phyloP scores from a whole-genome alignment of 2,888 invertebrate species.

The Quadriops clusia region DNA sequence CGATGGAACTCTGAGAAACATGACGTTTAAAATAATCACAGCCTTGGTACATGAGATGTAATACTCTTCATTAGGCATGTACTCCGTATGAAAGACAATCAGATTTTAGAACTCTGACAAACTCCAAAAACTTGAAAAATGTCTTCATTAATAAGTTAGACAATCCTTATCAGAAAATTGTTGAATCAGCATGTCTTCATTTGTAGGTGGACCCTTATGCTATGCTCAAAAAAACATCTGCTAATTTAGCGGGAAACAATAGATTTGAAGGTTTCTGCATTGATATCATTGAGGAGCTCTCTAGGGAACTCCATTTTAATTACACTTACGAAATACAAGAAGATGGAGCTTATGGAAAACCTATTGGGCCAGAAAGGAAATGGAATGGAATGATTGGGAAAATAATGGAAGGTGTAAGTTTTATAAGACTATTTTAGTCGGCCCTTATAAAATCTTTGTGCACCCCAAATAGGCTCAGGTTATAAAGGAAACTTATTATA shows the following conservation, averaged over 20 bases:
- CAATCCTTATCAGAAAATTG: too few relatives aligned
- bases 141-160: too few relatives aligned
- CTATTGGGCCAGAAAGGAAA: slow-evolving; percentile 44
- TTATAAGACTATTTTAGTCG: slow-evolving; percentile 1
- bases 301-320: slow-evolving; percentile 66
- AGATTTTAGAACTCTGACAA: too few relatives aligned
- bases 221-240: slow-evolving; percentile 64
- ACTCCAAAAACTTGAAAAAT: too few relatives aligned
- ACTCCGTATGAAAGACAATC: too few relatives aligned
- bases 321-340: slow-evolving; percentile 69
- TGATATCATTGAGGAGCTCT: slow-evolving; percentile 72
- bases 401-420: slow-evolving; percentile 54
- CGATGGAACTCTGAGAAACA: slow-evolving; percentile 55
- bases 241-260: slow-evolving; percentile 60
- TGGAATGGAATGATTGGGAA: slow-evolving; percentile 71
- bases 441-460: neutral
- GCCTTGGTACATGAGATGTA: slow-evolving; percentile 51
- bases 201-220: slow-evolving; percentile 77
- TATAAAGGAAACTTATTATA: too few relatives aligned
- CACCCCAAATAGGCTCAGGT: neutral
- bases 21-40: slow-evolving; percentile 59
- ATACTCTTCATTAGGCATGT: slow-evolving; percentile 1
- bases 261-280: slow-evolving; percentile 81
- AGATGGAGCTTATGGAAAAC: slow-evolving; percentile 64
- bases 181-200: slow-evolving; percentile 12